These are phyloP conservation scores for Microctenopoma stevenorrisi DNA, from an alignment of 2,797 vertebrate genomes.

Conservation along the genomic window DNA sequence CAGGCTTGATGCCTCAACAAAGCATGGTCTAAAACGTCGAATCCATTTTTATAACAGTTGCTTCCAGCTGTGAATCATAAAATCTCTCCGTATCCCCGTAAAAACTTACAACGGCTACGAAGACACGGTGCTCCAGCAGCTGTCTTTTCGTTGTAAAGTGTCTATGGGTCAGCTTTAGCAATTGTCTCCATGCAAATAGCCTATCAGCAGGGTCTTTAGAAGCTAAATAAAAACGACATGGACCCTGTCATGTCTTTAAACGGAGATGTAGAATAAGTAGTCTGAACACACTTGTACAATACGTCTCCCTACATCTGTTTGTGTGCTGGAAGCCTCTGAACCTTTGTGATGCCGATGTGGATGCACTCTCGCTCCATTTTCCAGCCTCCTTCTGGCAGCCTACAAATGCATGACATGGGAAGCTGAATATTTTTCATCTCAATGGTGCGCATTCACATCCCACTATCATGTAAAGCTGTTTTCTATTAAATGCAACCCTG, in stretches of 20 bases:
- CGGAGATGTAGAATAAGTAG: not conserved
- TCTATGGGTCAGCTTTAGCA: constrained; percentile 36
- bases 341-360: constrained; percentile 26
- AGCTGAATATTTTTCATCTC: constrained; percentile 70
- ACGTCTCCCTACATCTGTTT: not conserved
- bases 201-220: constrained; percentile 30
- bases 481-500: constrained; percentile 73
- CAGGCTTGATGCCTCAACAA: constrained; percentile 35
- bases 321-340: constrained; percentile 22
- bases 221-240: not conserved
- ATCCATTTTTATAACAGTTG: constrained; percentile 25
- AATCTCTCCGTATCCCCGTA: constrained; percentile 37
- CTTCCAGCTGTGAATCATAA: constrained; percentile 55
- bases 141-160: constrained; percentile 58
- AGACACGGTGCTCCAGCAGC: constrained; percentile 35
- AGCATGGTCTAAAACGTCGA: constrained; percentile 25
- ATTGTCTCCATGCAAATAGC: constrained; percentile 38
- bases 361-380: constrained; percentile 35
- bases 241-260: not conserved
- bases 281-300: constrained; percentile 2
- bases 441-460: constrained; percentile 68
- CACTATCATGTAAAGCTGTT: constrained; percentile 77
- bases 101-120: constrained; percentile 42
- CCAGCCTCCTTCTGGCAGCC: constrained; percentile 35
- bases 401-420: constrained; percentile 61